phyloP scores from a whole-genome alignment of 2,888 invertebrate genomes.

The Calameuta filiformis region DNA sequence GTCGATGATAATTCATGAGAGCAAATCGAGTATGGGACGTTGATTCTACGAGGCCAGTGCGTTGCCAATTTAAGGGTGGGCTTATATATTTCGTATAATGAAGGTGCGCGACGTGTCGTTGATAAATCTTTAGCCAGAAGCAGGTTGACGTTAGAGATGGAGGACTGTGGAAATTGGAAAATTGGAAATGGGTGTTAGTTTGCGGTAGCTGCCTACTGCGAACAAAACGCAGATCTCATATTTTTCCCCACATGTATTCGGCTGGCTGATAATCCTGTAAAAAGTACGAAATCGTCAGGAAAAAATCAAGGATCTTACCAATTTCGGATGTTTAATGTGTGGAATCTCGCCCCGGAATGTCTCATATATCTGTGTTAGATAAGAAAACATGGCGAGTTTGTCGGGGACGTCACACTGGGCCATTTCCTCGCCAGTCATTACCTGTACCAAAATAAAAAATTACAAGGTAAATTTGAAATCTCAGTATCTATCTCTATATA shows the following conservation, averaged over 20 bases:
- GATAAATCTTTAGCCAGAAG: not conserved
- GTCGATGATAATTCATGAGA: conserved; percentile 1
- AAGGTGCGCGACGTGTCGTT: not conserved
- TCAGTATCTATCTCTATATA: not conserved
- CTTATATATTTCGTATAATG: conserved; percentile 4
- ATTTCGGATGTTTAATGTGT: conserved; percentile 79
- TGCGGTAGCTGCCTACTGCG: not conserved
- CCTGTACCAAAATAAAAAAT: conserved; percentile 48
- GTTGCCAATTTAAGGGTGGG: conserved; percentile 4
- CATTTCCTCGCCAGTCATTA: conserved; percentile 83
- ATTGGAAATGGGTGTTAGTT: not conserved
- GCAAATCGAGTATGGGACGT: conserved; percentile 3
- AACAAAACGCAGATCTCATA: not conserved
- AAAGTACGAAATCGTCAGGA: not conserved
- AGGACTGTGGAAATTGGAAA: not conserved
- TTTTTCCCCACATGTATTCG: not conserved
- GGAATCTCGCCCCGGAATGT: conserved; percentile 93
- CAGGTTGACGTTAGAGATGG: not conserved
- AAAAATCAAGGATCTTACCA: conserved; percentile 67
- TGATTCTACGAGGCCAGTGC: conserved; percentile 1
- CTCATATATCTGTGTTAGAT: conserved; percentile 89
- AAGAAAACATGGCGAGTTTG: conserved; percentile 80
- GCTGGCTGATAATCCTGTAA: not conserved
- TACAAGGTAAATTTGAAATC: not conserved
- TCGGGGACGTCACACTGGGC: conserved; percentile 78